Percentiles rank a stretch among this genome's conserved stretches.
These are phyloP conservation scores for Drosophila nr. fundita DNA, from an alignment of 2,888 invertebrate genomes.

Conservation along the genomic window DNA sequence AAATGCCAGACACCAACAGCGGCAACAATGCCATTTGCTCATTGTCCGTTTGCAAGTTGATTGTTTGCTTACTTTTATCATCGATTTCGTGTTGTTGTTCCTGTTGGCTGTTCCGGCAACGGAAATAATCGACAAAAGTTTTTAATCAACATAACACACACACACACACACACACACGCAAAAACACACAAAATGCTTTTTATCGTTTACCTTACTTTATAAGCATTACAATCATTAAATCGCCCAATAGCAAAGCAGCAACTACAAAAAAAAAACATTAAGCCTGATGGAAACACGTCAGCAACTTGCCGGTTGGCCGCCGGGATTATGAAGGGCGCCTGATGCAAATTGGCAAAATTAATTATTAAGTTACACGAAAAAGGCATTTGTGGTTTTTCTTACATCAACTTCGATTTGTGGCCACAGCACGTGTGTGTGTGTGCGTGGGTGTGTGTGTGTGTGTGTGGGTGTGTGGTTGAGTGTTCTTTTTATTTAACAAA, in stretches of 20 bases:
- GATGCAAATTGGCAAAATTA: constrained; percentile 79
- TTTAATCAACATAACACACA: constrained; percentile 69
- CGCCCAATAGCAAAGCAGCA: constrained; percentile 4
- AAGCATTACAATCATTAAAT: constrained; percentile 47
- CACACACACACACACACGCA: background rate
- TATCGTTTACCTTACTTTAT: constrained; percentile 32
- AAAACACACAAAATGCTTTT: constrained; percentile 19
- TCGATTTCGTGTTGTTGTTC: constrained; percentile 69
- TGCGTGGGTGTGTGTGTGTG: background rate
- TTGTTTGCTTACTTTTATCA: constrained; percentile 80
- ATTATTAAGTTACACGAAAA: constrained; percentile 79
- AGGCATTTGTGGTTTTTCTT: constrained; percentile 63
- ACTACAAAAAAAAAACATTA: background rate
- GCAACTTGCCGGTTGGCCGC: constrained; percentile 41
- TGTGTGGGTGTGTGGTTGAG: background rate
- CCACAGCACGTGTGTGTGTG: background rate
- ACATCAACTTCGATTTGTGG: constrained; percentile 56
- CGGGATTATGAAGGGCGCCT: constrained; percentile 57
- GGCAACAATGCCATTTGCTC: constrained; percentile 45
- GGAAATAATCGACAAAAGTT: constrained; percentile 76
- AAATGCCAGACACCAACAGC: constrained; percentile 46
- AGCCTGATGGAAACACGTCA: constrained; percentile 39
- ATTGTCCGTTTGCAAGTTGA: constrained; percentile 62
- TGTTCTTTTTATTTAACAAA: background rate
- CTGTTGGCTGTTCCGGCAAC: constrained; percentile 29